Evolutionary conservation across 2,113 vertebrate species (phyloP).

Genomic region (Pogonocichla stellata): DNA sequence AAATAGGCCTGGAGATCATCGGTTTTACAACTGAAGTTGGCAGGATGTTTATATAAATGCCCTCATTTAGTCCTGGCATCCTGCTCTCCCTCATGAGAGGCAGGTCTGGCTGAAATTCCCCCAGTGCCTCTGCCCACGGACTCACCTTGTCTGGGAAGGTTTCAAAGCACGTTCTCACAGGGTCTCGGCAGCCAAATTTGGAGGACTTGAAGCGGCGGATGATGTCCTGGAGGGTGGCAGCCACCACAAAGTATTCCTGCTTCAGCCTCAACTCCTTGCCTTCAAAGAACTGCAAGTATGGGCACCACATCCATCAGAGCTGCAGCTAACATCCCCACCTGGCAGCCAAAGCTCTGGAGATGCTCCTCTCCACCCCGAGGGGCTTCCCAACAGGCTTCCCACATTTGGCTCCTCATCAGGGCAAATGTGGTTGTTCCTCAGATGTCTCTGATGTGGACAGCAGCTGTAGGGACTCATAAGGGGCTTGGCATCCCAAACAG

Average conservation of each 20-base stretch:
- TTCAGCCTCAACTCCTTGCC: constrained; percentile 89
- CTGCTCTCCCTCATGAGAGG: not conserved
- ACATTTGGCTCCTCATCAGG: not conserved
- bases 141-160: constrained; percentile 86
- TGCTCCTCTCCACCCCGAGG: not conserved
- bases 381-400: not conserved
- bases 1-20: not conserved
- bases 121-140: not conserved
- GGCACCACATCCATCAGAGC: not conserved
- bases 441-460: not conserved
- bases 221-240: constrained; percentile 87
- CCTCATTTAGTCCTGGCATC: not conserved
- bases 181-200: constrained; percentile 86
- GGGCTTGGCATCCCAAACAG: not conserved
- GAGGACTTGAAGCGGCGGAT: constrained; percentile 88
- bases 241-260: constrained; percentile 90
- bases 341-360: not conserved
- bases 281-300: constrained; percentile 81
- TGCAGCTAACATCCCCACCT: not conserved
- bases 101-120: not conserved
- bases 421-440: not conserved
- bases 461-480: not conserved
- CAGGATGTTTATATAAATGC: not conserved
- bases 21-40: not conserved
- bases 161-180: constrained; percentile 83